These are phyloP conservation scores for Rhopalosiphum maidis DNA, from an alignment of 1,140 invertebrate species.

Conservation along the genomic window DNA sequence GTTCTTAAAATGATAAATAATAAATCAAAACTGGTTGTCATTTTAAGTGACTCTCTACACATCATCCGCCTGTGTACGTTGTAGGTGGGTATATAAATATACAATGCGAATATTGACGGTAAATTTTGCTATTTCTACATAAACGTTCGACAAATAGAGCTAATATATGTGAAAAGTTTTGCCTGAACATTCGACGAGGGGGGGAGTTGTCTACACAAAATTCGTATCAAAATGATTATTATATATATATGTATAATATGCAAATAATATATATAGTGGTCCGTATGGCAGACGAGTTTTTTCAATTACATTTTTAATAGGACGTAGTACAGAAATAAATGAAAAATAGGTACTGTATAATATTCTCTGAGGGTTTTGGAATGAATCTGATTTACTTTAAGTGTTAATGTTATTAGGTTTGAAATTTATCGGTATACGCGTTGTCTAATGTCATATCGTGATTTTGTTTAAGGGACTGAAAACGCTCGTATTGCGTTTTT, in stretches of 20 bases:
- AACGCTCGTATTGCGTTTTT: background rate
- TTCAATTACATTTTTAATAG: background rate
- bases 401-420: constrained; percentile 7
- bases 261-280: background rate
- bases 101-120: background rate
- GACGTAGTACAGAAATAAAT: too few relatives aligned
- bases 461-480: background rate
- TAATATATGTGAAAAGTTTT: background rate
- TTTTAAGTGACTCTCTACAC: too few relatives aligned
- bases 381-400: background rate
- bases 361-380: background rate
- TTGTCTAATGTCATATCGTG: background rate
- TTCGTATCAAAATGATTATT: background rate
- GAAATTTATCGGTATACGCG: background rate
- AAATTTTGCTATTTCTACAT: background rate
- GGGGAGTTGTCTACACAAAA: background rate
- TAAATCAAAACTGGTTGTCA: too few relatives aligned
- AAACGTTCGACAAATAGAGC: background rate
- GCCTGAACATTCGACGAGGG: background rate
- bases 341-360: background rate
- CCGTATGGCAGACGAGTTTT: background rate
- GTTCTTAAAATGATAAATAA: too few relatives aligned
- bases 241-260: background rate
- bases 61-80: background rate
- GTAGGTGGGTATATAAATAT: background rate